Percentiles rank a stretch among this genome's conserved stretches.
Conservation (phyloP, 1,140 invertebrate species). For the Oedothorax gibbosus region DNA sequence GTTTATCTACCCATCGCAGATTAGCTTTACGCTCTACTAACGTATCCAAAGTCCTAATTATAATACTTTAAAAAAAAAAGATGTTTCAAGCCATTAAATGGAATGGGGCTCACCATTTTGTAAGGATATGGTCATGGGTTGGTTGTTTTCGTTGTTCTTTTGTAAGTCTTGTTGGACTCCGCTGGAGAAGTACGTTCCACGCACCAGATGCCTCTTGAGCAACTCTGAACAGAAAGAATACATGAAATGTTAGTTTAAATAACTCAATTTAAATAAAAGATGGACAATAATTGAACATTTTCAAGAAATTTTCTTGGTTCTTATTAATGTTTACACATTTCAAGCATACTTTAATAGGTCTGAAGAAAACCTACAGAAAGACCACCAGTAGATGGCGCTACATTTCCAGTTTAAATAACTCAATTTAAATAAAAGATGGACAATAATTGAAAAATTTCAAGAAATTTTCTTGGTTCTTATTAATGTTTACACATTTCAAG, state of each 20-base stretch:
- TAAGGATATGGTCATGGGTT: constrained; percentile 31
- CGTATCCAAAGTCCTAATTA: no score
- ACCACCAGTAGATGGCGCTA: no score
- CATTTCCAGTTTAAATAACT: neutral
- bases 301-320: neutral
- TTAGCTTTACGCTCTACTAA: no score
- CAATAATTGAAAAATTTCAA: neutral
- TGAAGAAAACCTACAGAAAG: no score
- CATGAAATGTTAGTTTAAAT: neutral
- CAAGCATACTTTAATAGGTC: no score
- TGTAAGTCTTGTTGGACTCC: constrained; percentile 40
- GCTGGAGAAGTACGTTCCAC: constrained; percentile 40
- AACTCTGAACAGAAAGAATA: constrained; percentile 37
- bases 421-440: neutral
- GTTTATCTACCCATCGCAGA: no score
- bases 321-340: no score
- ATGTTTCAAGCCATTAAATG: no score
- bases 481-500: no score
- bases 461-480: no score
- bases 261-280: neutral
- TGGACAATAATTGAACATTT: neutral
- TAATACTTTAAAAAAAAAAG: no score
- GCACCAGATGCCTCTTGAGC: constrained; percentile 40
- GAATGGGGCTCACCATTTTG: constrained; percentile 21
- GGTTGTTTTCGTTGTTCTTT: constrained; percentile 40